These are phyloP conservation scores for Cygnus atratus DNA, from an alignment of 2,113 vertebrate genomes.

Conservation along the genomic window DNA sequence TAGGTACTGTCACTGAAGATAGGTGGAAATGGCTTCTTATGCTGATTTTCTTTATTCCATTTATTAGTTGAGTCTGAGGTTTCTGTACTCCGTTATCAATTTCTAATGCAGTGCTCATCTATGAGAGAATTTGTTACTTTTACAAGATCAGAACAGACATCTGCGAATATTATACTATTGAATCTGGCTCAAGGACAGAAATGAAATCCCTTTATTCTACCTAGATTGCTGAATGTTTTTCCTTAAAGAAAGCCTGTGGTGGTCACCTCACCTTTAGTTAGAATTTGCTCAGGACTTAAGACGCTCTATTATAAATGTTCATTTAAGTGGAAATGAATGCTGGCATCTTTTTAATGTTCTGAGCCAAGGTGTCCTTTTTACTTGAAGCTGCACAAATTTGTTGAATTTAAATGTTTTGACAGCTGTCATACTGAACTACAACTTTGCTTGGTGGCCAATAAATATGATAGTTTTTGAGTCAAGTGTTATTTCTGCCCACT, in stretches of 20 bases:
- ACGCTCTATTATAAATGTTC: neutral
- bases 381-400: neutral
- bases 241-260: neutral
- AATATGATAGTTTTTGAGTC: neutral
- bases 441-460: neutral
- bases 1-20: constrained; percentile 9
- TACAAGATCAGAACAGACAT: neutral
- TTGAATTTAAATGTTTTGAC: neutral
- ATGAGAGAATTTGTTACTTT: neutral
- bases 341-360: neutral
- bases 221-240: neutral
- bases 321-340: neutral
- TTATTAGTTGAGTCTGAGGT: neutral
- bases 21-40: neutral
- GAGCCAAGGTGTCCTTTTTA: neutral
- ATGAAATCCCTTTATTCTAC: neutral
- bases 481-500: neutral
- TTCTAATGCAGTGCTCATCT: neutral
- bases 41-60: constrained; percentile 10
- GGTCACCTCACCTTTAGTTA: neutral
- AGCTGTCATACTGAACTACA: neutral
- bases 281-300: neutral
- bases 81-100: neutral
- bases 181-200: neutral
- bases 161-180: constrained; percentile 6